Evolutionary conservation across 2,113 vertebrate species (phyloP).

Genomic region (Oreamnos americanus): DNA sequence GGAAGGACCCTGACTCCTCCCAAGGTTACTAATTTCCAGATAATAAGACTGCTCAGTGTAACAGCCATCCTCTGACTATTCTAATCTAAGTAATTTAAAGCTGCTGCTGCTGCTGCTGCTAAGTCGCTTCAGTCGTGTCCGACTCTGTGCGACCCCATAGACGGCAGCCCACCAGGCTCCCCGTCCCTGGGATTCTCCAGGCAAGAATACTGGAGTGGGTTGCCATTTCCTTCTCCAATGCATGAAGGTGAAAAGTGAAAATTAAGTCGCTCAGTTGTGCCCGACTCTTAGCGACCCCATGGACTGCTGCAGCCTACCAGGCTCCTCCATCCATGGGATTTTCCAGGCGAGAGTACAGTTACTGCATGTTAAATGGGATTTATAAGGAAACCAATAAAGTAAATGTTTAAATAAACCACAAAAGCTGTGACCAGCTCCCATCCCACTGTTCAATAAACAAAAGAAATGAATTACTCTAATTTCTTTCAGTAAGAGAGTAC

Average conservation of each 20-base stretch:
- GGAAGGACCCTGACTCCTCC: background rate
- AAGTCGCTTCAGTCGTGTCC: no score
- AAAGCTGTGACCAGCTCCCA: background rate
- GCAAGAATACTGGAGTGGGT: no score
- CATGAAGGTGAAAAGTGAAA: no score
- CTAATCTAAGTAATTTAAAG: background rate
- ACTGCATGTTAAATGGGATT: background rate
- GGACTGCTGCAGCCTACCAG: no score
- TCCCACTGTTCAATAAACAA: background rate
- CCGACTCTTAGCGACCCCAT: no score
- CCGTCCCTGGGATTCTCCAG: no score
- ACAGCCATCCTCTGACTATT: background rate
- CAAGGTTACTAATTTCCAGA: conserved; percentile 18
- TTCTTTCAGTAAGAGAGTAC: background rate
- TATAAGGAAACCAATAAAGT: background rate
- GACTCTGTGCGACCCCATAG: no score
- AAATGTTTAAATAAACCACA: background rate
- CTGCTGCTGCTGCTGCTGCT: no score
- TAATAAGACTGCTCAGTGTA: background rate
- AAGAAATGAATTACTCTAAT: background rate
- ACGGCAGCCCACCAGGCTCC: no score
- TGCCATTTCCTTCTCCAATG: no score
- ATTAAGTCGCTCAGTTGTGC: no score
- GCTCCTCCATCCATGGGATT: no score
- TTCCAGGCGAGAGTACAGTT: background rate